Evolutionary conservation across 1,140 invertebrate genomes (phyloP), one percentile per base, ranked within the genome.

Genomic region (Drosophila simulans): DNA sequence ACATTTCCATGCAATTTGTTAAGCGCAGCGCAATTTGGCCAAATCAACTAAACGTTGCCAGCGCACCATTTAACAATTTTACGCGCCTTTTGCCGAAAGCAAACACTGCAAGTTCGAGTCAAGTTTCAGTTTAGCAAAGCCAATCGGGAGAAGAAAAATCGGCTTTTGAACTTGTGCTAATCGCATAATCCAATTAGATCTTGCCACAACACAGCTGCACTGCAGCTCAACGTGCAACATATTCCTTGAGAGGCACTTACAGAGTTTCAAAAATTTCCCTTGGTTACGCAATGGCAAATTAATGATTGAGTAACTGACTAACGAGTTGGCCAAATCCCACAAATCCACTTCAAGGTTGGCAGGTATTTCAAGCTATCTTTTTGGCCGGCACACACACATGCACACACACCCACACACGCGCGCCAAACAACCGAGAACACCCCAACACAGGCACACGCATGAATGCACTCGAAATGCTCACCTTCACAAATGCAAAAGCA

Each of bases 41-140:
- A 60, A 88, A 80, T 89, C 77, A 89, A 75, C 77, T 62, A 63
- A 70, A 74, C 42, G 69, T 55, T 72, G 75, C 53, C 71, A 83
- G 75, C 79, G 77, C 85, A 73, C 80, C 77, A 90, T 89, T 84
- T 83, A 66, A 56, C 84, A 77, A 88, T 88, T 85, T 75, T 22
- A 46, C 40, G 58, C 80, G 45, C 45, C 40, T 20, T 43, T 52
- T 60, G 31, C 46, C 11, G 8, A 34, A 39, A 11, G 7, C 54
- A 52, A 58, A 43, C 57, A 31, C 15, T 31, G 42, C 22, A 11
- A 39, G 15, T 35, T 45, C 55, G 46, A 45, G 42, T 49, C 54
- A 15, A 37, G 42, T 49, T 56, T 25, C 35, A 45, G 39, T 34
- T 7, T 12, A 11, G 5, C 25, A 37, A 54, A 25, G 59, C 31